phyloP scores from a whole-genome alignment of 2,113 vertebrate genomes.

The Smithornis capensis region DNA sequence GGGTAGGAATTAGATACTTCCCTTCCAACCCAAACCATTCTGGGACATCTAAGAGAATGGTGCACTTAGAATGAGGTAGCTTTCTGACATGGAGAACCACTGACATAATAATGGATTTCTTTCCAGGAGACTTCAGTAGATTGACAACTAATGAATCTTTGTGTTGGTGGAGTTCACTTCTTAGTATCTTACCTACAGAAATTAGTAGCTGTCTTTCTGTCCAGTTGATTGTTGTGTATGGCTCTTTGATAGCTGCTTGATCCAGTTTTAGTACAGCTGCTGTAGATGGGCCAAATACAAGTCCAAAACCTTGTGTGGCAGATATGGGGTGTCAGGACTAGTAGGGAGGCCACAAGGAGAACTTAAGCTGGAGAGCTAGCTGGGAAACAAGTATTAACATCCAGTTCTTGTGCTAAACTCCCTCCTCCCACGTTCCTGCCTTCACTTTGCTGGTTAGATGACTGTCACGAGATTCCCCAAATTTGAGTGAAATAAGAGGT shows the following conservation, averaged over 20 bases:
- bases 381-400: background rate
- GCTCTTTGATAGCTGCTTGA: background rate
- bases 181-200: background rate
- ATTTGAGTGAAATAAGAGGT: background rate
- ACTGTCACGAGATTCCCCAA: background rate
- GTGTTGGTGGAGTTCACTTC: background rate
- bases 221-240: background rate
- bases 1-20: background rate
- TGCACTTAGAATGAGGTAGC: fast-evolving
- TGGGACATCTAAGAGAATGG: background rate
- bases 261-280: background rate
- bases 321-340: background rate
- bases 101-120: background rate
- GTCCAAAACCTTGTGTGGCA: background rate
- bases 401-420: background rate
- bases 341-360: background rate
- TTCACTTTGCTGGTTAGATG: background rate
- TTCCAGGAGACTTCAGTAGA: background rate
- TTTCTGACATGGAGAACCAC: background rate
- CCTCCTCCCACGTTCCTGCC: background rate
- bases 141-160: background rate
- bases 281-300: background rate
- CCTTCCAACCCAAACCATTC: background rate
- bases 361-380: background rate
- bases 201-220: background rate